Percentiles rank a stretch among this genome's conserved stretches.
Evolutionary conservation across 2,888 invertebrate genomes (phyloP).

Genomic region (Rhagonycha lutea): DNA sequence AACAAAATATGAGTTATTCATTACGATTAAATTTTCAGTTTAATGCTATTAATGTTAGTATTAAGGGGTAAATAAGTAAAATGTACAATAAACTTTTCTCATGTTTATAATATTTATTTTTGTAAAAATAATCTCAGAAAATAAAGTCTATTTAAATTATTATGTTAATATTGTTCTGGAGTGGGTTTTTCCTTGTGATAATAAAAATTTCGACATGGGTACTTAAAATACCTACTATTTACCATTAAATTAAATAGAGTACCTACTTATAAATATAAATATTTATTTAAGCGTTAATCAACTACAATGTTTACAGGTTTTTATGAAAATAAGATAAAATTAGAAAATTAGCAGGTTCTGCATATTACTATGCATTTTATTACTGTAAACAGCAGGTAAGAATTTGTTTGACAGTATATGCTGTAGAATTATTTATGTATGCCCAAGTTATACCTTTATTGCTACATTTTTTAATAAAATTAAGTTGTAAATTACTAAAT

Average conservation of each 20-base stretch:
- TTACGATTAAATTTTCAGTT: too few relatives aligned
- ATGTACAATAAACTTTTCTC: too few relatives aligned
- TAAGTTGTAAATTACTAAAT: background rate
- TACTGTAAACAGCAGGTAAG: background rate
- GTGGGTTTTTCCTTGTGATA: background rate
- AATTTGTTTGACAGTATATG: background rate
- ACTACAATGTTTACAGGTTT: background rate
- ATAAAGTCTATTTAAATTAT: too few relatives aligned
- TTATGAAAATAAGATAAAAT: background rate
- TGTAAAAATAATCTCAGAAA: too few relatives aligned
- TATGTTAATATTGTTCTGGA: background rate
- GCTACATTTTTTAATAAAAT: background rate
- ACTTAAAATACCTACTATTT: background rate
- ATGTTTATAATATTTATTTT: too few relatives aligned
- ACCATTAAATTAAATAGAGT: background rate
- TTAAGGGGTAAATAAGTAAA: too few relatives aligned
- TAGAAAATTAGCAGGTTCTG: background rate
- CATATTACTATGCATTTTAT: background rate
- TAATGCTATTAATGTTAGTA: too few relatives aligned
- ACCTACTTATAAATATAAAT: background rate
- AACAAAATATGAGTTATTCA: too few relatives aligned
- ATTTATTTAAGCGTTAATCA: background rate
- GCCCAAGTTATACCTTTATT: background rate
- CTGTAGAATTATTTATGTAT: background rate
- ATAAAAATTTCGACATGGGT: background rate